These are phyloP conservation scores for Nemurella pictetii DNA, from an alignment of 2,888 invertebrate genomes.

Conservation along the genomic window DNA sequence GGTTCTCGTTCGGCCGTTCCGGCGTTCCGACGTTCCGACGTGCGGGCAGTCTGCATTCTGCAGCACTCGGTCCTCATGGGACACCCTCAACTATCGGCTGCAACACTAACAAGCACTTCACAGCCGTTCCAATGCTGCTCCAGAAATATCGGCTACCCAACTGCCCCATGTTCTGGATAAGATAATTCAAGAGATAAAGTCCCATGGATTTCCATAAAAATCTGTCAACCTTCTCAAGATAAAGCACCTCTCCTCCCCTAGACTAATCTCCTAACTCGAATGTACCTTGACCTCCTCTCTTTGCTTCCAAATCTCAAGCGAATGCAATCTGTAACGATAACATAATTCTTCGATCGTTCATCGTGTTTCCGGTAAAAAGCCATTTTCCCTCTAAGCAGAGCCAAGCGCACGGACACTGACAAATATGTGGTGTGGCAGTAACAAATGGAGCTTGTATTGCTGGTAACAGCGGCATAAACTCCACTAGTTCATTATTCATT, in stretches of 20 bases:
- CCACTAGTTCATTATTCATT: constrained; percentile 18
- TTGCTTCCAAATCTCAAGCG: not conserved
- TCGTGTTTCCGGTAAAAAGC: constrained; percentile 1
- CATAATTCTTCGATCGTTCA: not conserved
- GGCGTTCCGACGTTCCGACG: not conserved
- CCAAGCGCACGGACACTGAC: constrained; percentile 13
- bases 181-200: constrained; percentile 2
- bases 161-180: not conserved
- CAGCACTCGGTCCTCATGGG: not conserved
- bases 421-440: constrained; percentile 13
- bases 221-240: constrained; percentile 18
- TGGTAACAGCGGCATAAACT: constrained; percentile 16
- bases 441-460: constrained; percentile 18
- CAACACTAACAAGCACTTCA: constrained; percentile 23
- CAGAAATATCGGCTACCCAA: not conserved
- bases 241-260: not conserved
- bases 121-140: not conserved
- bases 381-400: constrained; percentile 5
- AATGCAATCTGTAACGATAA: constrained; percentile 15
- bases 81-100: not conserved
- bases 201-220: constrained; percentile 23
- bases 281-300: constrained; percentile 22
- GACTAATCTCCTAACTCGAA: not conserved
- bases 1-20: not conserved
- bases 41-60: not conserved